Evolutionary conservation across 2,888 invertebrate species (phyloP).

Genomic region (Drosophila siamana): DNA sequence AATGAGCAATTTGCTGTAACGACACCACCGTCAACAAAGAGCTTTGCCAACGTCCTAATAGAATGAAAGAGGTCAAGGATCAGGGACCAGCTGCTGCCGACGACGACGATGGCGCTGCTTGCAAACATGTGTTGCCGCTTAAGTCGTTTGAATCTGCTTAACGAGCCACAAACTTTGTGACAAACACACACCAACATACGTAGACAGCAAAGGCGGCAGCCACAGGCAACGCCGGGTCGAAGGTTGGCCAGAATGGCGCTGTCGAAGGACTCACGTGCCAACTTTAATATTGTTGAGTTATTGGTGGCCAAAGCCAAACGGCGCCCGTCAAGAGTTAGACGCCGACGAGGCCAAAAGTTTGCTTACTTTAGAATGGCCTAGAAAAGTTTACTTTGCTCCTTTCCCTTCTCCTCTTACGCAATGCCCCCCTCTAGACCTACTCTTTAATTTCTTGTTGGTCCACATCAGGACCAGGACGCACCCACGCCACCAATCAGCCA

Average conservation of each 20-base stretch:
- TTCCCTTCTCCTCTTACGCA: neutral
- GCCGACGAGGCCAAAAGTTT: slow-evolving; percentile 67
- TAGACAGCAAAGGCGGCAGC: slow-evolving; percentile 17
- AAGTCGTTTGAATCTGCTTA: slow-evolving; percentile 82
- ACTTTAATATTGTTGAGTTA: slow-evolving; percentile 81
- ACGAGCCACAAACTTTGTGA: slow-evolving; percentile 82
- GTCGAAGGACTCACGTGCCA: slow-evolving; percentile 71
- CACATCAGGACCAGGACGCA: neutral
- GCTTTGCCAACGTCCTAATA: slow-evolving; percentile 43
- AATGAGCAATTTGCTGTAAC: slow-evolving; percentile 70
- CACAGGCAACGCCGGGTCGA: slow-evolving; percentile 12
- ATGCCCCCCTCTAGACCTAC: neutral
- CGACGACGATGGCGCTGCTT: slow-evolving; percentile 49
- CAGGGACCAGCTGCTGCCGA: slow-evolving; percentile 29
- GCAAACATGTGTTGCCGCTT: slow-evolving; percentile 79
- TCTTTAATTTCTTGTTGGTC: neutral
- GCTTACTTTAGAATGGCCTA: slow-evolving; percentile 70
- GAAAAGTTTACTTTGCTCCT: slow-evolving; percentile 51
- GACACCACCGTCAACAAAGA: slow-evolving; percentile 60
- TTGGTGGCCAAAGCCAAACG: slow-evolving; percentile 75
- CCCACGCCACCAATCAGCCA: slow-evolving; percentile 63
- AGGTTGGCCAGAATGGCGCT: slow-evolving; percentile 16
- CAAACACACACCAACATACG: slow-evolving; percentile 60
- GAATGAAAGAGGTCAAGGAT: slow-evolving; percentile 17
- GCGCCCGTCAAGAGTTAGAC: slow-evolving; percentile 78